A percentile compares a stretch with the other conserved stretches of the same genome.
Conservation (phyloP, 1,140 invertebrate genomes). For the Drosophila kurseongensis region DNA sequence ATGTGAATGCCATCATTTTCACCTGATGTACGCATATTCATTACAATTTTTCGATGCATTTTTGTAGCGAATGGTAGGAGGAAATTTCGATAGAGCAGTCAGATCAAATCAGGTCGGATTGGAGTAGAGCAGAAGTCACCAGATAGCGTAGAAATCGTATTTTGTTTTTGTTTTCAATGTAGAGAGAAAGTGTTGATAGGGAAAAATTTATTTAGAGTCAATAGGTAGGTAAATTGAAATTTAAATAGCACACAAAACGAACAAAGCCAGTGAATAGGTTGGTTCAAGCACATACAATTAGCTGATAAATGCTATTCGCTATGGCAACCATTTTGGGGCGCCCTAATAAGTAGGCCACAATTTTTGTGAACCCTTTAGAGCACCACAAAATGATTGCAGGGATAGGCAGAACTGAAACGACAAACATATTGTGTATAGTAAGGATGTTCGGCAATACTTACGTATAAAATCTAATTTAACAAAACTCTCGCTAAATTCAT, state of each 20-base stretch:
- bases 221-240: slow-evolving; percentile 11
- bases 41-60: slow-evolving; percentile 50
- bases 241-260: slow-evolving; percentile 64
- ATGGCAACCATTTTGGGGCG: slow-evolving; percentile 40
- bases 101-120: slow-evolving; percentile 34
- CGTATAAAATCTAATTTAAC: slow-evolving; percentile 98
- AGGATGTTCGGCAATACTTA: slow-evolving; percentile 84
- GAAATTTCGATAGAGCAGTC: slow-evolving; percentile 49
- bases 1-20: slow-evolving; percentile 96
- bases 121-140: slow-evolving; percentile 14
- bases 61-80: slow-evolving; percentile 18
- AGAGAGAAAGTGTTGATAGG: slow-evolving; percentile 26
- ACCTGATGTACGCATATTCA: slow-evolving; percentile 65
- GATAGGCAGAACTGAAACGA: slow-evolving; percentile 60
- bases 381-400: slow-evolving; percentile 42
- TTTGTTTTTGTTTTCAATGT: slow-evolving; percentile 13
- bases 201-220: slow-evolving; percentile 10
- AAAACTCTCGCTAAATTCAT: slow-evolving; percentile 98
- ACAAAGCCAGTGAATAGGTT: slow-evolving; percentile 46
- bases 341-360: neutral
- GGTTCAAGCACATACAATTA: slow-evolving; percentile 78
- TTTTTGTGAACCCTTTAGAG: neutral
- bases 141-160: slow-evolving; percentile 30
- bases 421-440: slow-evolving; percentile 19
- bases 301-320: slow-evolving; percentile 62